These are phyloP conservation scores for Enteromius mattozi DNA, from an alignment of 2,797 vertebrate species.

Conservation along the genomic window DNA sequence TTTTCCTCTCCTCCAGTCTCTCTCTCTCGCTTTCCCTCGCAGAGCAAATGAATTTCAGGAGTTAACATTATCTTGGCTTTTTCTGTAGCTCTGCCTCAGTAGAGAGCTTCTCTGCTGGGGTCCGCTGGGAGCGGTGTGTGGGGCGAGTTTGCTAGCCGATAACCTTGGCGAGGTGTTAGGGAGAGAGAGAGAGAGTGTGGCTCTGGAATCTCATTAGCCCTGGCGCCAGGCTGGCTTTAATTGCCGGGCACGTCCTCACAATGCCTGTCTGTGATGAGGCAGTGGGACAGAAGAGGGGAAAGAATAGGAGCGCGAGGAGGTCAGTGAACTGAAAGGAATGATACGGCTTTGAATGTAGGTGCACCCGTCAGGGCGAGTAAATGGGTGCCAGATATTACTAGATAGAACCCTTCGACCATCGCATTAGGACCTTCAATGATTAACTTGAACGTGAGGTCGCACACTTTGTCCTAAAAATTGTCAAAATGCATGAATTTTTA, in stretches of 20 bases:
- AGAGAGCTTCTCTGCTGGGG: conserved; percentile 33
- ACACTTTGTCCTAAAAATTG: background rate
- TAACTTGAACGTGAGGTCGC: conserved; percentile 6
- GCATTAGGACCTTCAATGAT: background rate
- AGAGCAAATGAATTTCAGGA: conserved; percentile 54
- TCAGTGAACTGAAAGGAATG: conserved; percentile 52
- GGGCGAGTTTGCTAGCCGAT: conserved; percentile 56
- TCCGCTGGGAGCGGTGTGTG: conserved; percentile 49
- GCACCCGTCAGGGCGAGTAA: conserved; percentile 25
- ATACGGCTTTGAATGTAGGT: conserved; percentile 51
- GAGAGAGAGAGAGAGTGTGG: conserved; percentile 48
- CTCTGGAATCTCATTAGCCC: conserved; percentile 58
- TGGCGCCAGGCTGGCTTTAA: conserved; percentile 58
- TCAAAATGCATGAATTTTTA: conserved; percentile 8
- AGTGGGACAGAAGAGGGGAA: conserved; percentile 26
- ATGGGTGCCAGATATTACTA: conserved; percentile 37
- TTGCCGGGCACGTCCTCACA: conserved; percentile 55
- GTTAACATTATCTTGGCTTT: conserved; percentile 49
- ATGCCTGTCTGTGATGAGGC: conserved; percentile 55
- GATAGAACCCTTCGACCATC: conserved; percentile 22
- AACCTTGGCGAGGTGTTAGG: conserved; percentile 59
- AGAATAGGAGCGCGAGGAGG: conserved; percentile 39
- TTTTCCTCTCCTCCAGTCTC: background rate
- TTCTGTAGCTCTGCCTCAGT: conserved; percentile 30
- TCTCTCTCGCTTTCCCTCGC: conserved; percentile 18